Evolutionary conservation across 2,888 invertebrate genomes (phyloP).

Genomic region (Xanthia icteritia): DNA sequence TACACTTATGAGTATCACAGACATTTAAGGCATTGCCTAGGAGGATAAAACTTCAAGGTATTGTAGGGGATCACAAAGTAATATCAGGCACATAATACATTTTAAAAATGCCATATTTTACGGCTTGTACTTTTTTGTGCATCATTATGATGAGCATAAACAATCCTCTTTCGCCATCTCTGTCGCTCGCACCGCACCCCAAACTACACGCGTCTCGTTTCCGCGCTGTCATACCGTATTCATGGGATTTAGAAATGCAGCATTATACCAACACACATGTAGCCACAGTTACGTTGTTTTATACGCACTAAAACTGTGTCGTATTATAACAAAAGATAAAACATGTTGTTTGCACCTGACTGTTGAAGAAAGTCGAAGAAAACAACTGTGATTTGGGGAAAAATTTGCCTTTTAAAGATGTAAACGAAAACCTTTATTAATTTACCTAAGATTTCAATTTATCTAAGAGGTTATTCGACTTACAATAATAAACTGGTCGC

Average conservation of each 20-base stretch:
- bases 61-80: too few relatives aligned
- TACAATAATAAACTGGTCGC: background rate
- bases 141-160: too few relatives aligned
- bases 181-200: conserved; percentile 45
- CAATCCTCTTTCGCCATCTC: conserved; percentile 35
- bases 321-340: conserved; percentile 30
- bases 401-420: background rate
- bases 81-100: too few relatives aligned
- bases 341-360: conserved; percentile 35
- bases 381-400: conserved; percentile 9
- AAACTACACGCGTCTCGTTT: conserved; percentile 69
- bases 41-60: too few relatives aligned
- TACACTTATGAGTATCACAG: too few relatives aligned
- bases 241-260: conserved; percentile 84
- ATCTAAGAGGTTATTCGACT: background rate
- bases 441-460: background rate
- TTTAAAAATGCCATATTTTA: too few relatives aligned
- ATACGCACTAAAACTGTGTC: conserved; percentile 54
- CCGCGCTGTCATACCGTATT: conserved; percentile 82
- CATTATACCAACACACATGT: conserved; percentile 73
- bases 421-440: background rate
- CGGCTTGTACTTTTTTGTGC: too few relatives aligned
- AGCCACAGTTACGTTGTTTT: conserved; percentile 57
- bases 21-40: too few relatives aligned
- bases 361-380: background rate